Evolutionary conservation across 2,797 vertebrate genomes (phyloP), one percentile per base, ranked within the genome.

Genomic region (Platalea minor): DNA sequence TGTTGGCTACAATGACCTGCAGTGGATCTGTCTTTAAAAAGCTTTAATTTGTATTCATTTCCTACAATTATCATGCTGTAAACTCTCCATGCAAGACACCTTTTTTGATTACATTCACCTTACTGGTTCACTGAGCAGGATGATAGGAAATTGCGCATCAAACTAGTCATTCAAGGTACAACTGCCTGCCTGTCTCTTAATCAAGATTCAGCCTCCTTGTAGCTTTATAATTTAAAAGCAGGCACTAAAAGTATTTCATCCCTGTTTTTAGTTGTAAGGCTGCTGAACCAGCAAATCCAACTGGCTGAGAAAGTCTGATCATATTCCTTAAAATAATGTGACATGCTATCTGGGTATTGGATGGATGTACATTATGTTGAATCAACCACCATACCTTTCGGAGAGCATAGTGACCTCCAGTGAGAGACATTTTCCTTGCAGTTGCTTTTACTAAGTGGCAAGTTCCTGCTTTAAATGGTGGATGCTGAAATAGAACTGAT

Each of bases 41-140:
- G 16, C 65, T 95, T 97, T 92, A 82, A 93, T 96, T 96, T 96
- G 17, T 91, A 89, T 96, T 91, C 2, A 91, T 88, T 97, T 95
- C 46, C 88, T 91, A 59, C 51, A 89, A 84, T 96, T 91, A 86
- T 84, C 26, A 23, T 89, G 43, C 79, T 94, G n/a, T 94, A 95
- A 96, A 74, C 72, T 96, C 82, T 60, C 25, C 74, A 46, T 95
- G 85, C 46, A 94, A 92, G 93, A 85, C 50, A 65, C 65, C 53
- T 24, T 79, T 95, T 93, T 88, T 78, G 69, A 88, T 93, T 95
- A 48, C 80, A 54, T 89, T 93, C 86, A 94, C 78, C 81, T 97
- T 88, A 85, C 13, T 95, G 77, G 59, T 93, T 96, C 87, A 90
- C 64, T 95, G 89, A 88, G 54, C 48, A 93, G 56, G 48, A 92